Evolutionary conservation across 2,888 invertebrate species (phyloP), one percentile per base, ranked within the genome.

Genomic region (Harpagoxenus sublaevis): DNA sequence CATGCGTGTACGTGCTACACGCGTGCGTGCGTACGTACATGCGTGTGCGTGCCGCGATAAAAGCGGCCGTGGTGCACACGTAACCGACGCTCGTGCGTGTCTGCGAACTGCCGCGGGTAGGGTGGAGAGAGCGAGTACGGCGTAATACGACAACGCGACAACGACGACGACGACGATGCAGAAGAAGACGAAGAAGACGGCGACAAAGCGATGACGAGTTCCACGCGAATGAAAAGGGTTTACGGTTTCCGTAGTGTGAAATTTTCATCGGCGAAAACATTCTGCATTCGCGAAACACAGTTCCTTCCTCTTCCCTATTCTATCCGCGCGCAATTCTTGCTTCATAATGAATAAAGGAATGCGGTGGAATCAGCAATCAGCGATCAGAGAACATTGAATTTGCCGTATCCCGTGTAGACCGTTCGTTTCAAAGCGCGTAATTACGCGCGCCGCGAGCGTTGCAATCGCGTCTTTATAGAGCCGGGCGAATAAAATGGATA

Each of bases 121-220:
- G 85, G 86, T 87, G 87, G 31, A 48, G 87, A 90, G 87, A 90
- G 82, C 15, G 75, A 75, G 53, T 53, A 39, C 78, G 79, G 65
- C 79, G 71, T 79, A 79, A 79, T 71, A 71, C 78, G 35, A 35
- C 35, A 4, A 35, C 35, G 35, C 35, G 35, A 6, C 35, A 6
- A 35, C 35, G 35, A 35, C 35, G 55, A 35, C 42, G 55, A 70
- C 71, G 57, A 60, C 66, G 60, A 53, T 8, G 45, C 23, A 3
- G 51, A 78, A n/a, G 66, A 57, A 8, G 73, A 31, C 18, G 31
- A 15, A 3, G 51, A 78, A n/a, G 66, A 57, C 12, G 73, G 31
- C 18, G 31, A 15, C 10, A 48, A 62, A 39, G 35, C 18, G 45
- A 18, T n/a, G 63, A 51, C 10, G 77, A 74, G 84, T 51, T 35